These are phyloP conservation scores for Chanos chanos DNA, from an alignment of 2,797 vertebrate species.

Conservation along the genomic window DNA sequence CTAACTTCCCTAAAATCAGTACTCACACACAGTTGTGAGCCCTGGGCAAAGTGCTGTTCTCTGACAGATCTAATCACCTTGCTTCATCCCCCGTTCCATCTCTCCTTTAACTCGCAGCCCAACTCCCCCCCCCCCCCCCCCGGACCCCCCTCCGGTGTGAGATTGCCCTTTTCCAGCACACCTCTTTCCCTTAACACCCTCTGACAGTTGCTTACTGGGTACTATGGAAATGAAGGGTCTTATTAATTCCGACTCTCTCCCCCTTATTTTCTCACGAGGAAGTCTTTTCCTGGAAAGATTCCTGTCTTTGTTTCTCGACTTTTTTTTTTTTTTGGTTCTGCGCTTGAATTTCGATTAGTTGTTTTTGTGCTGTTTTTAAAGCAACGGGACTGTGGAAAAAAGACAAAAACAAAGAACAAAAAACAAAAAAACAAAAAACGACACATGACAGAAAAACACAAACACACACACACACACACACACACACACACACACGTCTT, in stretches of 20 bases:
- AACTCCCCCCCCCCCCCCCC: neutral
- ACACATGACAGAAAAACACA: too few relatives aligned
- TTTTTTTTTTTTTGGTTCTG: slow-evolving; percentile 10
- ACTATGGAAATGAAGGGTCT: slow-evolving; percentile 46
- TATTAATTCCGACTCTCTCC: slow-evolving; percentile 46
- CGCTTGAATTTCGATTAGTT: too few relatives aligned
- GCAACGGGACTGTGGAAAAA: too few relatives aligned
- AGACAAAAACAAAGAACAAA: too few relatives aligned
- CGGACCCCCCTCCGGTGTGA: neutral
- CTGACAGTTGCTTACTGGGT: slow-evolving; percentile 46
- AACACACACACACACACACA: too few relatives aligned
- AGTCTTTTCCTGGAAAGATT: slow-evolving; percentile 19
- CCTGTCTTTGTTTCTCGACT: slow-evolving; percentile 23
- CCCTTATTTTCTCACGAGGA: slow-evolving; percentile 26
- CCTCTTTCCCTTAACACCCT: slow-evolving; percentile 28
- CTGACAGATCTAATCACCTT: neutral
- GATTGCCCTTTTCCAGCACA: slow-evolving; percentile 24
- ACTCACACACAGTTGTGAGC: slow-evolving; percentile 2
- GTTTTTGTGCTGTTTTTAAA: too few relatives aligned
- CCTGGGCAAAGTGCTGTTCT: neutral
- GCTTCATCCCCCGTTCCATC: slow-evolving; percentile 4
- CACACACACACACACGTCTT: too few relatives aligned
- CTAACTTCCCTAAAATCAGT: too few relatives aligned
- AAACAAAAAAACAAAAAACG: too few relatives aligned
- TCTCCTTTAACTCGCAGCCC: neutral